Base-by-base conservation (phyloP, 2,797 vertebrate species). In the Acrocephalus scirpaceus region DNA sequence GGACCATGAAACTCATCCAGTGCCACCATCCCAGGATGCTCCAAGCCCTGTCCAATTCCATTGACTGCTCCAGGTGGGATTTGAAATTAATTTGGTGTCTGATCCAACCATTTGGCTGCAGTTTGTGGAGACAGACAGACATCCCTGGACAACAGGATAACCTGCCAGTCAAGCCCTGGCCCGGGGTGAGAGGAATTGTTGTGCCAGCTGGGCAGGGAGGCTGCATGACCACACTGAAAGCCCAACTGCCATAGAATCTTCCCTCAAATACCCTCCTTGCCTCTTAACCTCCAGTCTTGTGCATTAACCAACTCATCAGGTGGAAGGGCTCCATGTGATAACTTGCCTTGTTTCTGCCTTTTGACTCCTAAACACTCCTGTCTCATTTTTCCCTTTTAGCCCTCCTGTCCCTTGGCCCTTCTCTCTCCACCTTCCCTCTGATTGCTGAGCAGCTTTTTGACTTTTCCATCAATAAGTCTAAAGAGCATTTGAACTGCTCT, bases 391-490 rank as follows among this genome's bases (percentile, higher is more conserved):
- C 29, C 78, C 84, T 67, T 60, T 56, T 64, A 87, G 56, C 57
- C 38, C 38, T 89, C 57, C 81, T 9, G 42, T 61, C 83, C 89
- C 90, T 82, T 36, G 15, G 76, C 74, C 66, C 82, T 90, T 44
- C 93, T 82, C 54, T 77, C 86, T 50, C 71, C 80, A 61, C 92
- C 88, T 84, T 70, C 66, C 26, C 86, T 44, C 94, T 93, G 95
- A 93, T 76, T 88, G 86, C 95, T 18, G 76, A 94, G 94, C 80
- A 67, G 88, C 94, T 92, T 92, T 96, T 92, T 93, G 95, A 92
- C 94, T 95, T 92, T 85, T 76, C 76, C 91, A 67, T 95, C 95
- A 92, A 95, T 95, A 96, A 64, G 74, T 73, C 93, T 88, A 92
- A 96, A 96, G 88, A 96, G 92, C 92, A 51, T 93, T 82, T 93